A percentile compares a stretch with the other conserved stretches of the same genome.
Evolutionary conservation across 2,113 vertebrate species (phyloP).

Genomic region (Crotalus tigris): DNA sequence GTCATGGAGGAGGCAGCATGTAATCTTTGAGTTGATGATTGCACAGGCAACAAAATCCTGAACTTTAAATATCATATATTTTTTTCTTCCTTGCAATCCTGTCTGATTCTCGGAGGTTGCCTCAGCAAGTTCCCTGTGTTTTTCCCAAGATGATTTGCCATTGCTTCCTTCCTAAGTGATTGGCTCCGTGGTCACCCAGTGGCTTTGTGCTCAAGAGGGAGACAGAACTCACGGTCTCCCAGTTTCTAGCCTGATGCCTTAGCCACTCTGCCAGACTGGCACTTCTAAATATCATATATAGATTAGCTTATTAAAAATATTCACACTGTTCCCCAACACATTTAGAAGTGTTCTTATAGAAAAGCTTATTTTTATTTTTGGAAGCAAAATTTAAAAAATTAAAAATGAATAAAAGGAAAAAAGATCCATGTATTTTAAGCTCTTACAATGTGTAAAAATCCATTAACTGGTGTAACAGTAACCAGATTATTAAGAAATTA

Average conservation of each 20-base stretch:
- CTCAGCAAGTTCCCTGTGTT: neutral
- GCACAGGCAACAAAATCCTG: neutral
- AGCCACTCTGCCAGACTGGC: neutral
- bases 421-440: neutral
- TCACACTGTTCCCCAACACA: neutral
- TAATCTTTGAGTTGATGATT: neutral
- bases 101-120: neutral
- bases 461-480: neutral
- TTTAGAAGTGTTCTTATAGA: neutral
- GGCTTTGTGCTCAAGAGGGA: neutral
- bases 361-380: neutral
- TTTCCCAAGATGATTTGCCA: neutral
- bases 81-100: neutral
- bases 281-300: no score
- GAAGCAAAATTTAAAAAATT: neutral
- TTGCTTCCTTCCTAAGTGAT: neutral
- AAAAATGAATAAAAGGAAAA: neutral
- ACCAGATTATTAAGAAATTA: neutral
- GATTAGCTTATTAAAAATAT: no score
- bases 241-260: neutral
- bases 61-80: neutral
- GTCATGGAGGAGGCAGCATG: fast-evolving
- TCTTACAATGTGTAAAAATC: neutral
- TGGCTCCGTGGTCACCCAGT: neutral
- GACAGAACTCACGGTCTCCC: neutral